Conservation (phyloP, 2,113 vertebrate genomes). For the Amphiprion percula region DNA sequence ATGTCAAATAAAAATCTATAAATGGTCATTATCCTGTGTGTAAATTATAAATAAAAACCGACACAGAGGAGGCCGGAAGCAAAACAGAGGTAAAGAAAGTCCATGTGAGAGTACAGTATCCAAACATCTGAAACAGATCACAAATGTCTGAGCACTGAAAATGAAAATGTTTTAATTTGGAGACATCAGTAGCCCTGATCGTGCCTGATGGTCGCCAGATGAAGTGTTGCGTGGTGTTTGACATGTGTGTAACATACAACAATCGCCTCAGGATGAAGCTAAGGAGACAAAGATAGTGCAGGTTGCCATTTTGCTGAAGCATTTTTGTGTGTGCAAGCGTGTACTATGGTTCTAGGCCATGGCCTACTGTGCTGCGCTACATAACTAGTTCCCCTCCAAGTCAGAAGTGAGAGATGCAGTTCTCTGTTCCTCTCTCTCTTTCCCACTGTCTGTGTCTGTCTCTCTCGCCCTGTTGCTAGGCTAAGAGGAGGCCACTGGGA, state of each 20-base stretch:
- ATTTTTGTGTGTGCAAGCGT: slow-evolving; percentile 8
- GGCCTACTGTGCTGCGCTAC: slow-evolving; percentile 70
- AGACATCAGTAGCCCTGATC: too few relatives aligned
- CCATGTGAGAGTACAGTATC: not conserved
- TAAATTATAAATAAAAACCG: too few relatives aligned
- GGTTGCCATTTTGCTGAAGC: slow-evolving; percentile 21
- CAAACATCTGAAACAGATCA: not conserved
- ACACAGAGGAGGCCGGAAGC: too few relatives aligned
- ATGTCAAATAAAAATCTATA: too few relatives aligned
- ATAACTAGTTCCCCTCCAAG: slow-evolving; percentile 70
- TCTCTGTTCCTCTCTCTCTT: slow-evolving; percentile 49
- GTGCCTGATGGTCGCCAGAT: not conserved
- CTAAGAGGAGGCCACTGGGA: slow-evolving; percentile 81
- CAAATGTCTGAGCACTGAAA: not conserved
- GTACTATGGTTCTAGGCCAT: slow-evolving; percentile 67
- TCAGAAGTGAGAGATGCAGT: slow-evolving; percentile 70
- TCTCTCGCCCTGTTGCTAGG: slow-evolving; percentile 82
- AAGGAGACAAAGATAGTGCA: slow-evolving; percentile 27
- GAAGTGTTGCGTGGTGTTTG: not conserved
- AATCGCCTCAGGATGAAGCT: not conserved
- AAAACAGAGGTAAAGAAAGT: not conserved
- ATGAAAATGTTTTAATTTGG: not conserved
- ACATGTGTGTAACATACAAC: not conserved
- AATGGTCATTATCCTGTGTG: too few relatives aligned
- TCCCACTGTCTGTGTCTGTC: slow-evolving; percentile 51